Base-by-base conservation (phyloP, 1,140 invertebrate species). In the Lethrus apterus region DNA sequence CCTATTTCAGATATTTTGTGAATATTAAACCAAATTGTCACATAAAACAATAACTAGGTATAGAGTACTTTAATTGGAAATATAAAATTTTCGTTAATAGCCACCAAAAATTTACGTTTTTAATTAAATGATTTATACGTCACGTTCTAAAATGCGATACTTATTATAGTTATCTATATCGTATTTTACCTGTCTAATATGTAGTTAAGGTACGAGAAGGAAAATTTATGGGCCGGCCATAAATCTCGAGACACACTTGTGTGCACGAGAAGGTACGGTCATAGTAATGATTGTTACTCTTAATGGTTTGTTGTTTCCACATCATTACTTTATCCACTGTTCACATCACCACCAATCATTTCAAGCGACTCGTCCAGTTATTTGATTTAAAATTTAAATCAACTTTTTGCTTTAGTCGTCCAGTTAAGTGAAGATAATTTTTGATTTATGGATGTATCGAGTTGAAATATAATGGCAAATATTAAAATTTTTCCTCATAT, bases 161-260 rank as follows among this genome's bases (percentile, higher is more conserved):
- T 32, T 46, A 36, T 46, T 46, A 46, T 36, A 47, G 46, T 36
- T 32, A 36, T 40, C 38, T 47, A 36, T 46, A 47, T 47, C 36
- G 46, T 47, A 47, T 47, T 47, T 47, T 47, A 47, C 46, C 46
- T 47, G 46, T 47, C 46, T 47, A 47, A 47, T 47, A 47, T 47
- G 46, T 47, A 47, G 46, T 47, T 47, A 47, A 47, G 38, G 35
- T 30, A 11, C 17, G 15, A 17, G 18, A 29, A 40, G 46, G 36
- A 29, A 24, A 46, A 47, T 47, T 47, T 47, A 47, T 47, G 35
- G 23, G 35, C n/a, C 3, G 26, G 19, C 20, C 46, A 47, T 47
- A 47, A 47, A 47, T 47, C 46, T 47, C 30, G 14, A 23, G 46
- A 31, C 46, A 33, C 46, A 47, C 46, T 47, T 38, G 21, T 29